These are phyloP conservation scores for Dermochelys coriacea DNA, from an alignment of 2,797 vertebrate genomes.

Conservation along the genomic window DNA sequence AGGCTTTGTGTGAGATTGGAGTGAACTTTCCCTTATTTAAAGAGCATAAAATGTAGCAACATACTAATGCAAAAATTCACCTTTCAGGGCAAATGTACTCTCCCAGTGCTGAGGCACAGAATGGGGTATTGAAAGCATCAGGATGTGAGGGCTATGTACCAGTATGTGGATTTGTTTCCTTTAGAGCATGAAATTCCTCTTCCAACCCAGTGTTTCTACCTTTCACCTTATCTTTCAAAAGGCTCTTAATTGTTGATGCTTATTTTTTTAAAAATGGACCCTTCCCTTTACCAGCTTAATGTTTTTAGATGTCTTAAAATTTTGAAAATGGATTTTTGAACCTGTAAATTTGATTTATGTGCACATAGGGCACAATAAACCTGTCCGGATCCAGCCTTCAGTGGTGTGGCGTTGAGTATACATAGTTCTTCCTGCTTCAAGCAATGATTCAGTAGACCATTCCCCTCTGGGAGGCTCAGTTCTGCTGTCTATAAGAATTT, in stretches of 20 bases:
- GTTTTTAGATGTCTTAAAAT: not conserved
- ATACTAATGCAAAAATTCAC: not conserved
- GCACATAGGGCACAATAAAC: not conserved
- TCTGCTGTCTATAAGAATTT: not conserved
- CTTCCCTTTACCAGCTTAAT: not conserved
- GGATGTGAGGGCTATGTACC: not conserved
- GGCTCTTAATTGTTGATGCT: fast-evolving
- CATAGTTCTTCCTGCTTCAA: not conserved
- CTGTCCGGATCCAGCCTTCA: not conserved
- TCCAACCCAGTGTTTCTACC: not conserved
- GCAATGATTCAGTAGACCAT: fast-evolving
- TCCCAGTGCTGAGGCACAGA: fast-evolving
- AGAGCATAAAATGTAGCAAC: not conserved
- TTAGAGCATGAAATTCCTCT: not conserved
- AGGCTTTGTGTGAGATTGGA: not conserved
- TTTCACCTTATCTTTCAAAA: not conserved
- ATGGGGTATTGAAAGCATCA: not conserved
- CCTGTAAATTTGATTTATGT: not conserved
- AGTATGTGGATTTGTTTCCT: fast-evolving
- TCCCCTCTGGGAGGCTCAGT: not conserved
- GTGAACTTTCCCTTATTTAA: not conserved
- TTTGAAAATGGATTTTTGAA: not conserved
- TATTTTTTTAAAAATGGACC: not conserved
- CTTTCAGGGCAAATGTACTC: too few relatives aligned
- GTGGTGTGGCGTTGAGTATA: not conserved